Conservation (phyloP, 37 sponge, comb jelly and placozoan genomes). For the Aplysina aerophoba region DNA sequence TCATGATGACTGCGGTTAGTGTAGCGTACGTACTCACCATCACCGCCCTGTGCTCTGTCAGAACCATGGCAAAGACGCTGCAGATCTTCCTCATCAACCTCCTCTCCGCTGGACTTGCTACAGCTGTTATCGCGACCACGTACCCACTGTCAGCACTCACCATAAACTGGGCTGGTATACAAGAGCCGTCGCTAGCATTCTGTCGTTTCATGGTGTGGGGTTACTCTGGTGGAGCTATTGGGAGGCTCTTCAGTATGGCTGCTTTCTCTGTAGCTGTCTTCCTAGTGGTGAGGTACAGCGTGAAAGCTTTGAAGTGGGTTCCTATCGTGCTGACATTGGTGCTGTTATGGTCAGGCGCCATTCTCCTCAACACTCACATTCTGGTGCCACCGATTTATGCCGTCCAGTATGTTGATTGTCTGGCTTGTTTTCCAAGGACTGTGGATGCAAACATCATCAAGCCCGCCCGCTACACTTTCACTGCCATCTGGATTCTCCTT, state of each 20-base stretch:
- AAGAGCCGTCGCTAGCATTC: background rate
- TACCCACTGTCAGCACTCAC: no score
- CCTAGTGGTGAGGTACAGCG: background rate
- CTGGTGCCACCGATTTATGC: background rate
- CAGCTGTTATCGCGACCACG: no score
- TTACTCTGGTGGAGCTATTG: background rate
- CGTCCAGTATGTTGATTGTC: background rate
- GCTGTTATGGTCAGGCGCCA: background rate
- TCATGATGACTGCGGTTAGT: no score
- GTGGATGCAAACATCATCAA: background rate
- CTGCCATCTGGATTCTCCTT: background rate
- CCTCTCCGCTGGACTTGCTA: no score
- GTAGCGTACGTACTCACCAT: constrained; percentile 6
- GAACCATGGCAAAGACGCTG: constrained; percentile 1
- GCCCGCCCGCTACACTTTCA: background rate
- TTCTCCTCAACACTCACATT: background rate
- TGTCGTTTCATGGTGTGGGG: background rate
- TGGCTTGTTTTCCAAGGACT: background rate
- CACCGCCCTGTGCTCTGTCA: constrained; percentile 1
- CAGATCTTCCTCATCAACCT: no score
- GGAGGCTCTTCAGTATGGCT: background rate
- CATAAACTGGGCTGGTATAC: no score
- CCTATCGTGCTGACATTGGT: background rate
- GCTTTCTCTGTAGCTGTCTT: background rate
- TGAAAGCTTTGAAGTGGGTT: background rate